Percentiles rank a stretch among this genome's conserved stretches.
Evolutionary conservation across 2,113 vertebrate genomes (phyloP).

Genomic region (Perccottus glenii): DNA sequence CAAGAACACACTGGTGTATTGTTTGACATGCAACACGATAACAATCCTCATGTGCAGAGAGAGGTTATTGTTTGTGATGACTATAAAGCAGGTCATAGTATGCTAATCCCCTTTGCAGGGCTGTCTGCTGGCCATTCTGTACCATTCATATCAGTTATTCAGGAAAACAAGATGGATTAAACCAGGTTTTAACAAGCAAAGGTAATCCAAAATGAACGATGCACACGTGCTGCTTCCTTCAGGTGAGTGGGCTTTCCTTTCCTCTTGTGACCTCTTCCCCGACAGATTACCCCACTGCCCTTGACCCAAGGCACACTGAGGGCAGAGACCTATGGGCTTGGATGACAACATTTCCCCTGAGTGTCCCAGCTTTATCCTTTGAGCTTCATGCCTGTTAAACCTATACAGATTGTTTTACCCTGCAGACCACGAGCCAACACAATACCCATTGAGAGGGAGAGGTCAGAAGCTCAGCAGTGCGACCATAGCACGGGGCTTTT

Average conservation of each 20-base stretch:
- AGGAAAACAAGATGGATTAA: constrained; percentile 10
- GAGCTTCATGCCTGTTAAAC: constrained; percentile 70
- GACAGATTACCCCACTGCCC: constrained; percentile 46
- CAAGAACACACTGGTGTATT: constrained; percentile 4
- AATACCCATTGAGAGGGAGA: constrained; percentile 66
- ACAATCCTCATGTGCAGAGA: constrained; percentile 5
- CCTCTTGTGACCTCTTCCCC: not conserved
- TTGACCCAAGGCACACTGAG: constrained; percentile 41
- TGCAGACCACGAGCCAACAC: constrained; percentile 50
- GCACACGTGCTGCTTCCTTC: constrained; percentile 1
- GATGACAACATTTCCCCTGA: constrained; percentile 39
- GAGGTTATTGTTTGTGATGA: constrained; percentile 51
- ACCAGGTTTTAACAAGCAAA: constrained; percentile 5
- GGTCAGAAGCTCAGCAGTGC: constrained; percentile 59
- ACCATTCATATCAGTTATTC: constrained; percentile 17
- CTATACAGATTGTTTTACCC: constrained; percentile 65
- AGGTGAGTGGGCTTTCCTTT: constrained; percentile 26
- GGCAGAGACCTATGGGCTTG: constrained; percentile 41
- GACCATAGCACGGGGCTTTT: constrained; percentile 42
- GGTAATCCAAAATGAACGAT: not conserved
- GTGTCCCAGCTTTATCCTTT: constrained; percentile 47
- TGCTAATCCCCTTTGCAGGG: constrained; percentile 66
- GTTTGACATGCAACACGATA: constrained; percentile 10
- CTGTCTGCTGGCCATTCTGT: constrained; percentile 5
- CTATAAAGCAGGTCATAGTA: constrained; percentile 70